Percentiles rank a stretch among this genome's conserved stretches.
phyloP scores from a whole-genome alignment of 2,888 invertebrate species.

The Acrobeloides nanus region DNA sequence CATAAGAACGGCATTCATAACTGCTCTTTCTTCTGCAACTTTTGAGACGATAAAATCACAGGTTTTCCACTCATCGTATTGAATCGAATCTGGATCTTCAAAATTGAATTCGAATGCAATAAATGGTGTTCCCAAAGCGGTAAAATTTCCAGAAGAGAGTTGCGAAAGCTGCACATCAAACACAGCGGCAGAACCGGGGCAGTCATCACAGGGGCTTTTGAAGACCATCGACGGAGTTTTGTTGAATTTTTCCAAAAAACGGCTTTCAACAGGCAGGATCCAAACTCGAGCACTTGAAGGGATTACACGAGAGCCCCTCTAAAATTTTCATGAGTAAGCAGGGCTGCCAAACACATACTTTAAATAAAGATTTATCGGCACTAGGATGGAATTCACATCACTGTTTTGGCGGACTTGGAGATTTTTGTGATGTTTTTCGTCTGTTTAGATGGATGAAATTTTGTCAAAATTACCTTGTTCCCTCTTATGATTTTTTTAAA shows the following conservation, averaged over 20 bases:
- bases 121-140: constrained; percentile 54
- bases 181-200: constrained; percentile 64
- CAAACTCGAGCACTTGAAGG: constrained; percentile 78
- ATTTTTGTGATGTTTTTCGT: no score
- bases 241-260: constrained; percentile 63
- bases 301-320: constrained; percentile 75
- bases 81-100: constrained; percentile 32
- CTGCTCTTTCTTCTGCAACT: background rate
- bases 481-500: no score
- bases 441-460: no score
- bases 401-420: no score
- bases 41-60: constrained; percentile 49
- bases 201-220: constrained; percentile 23
- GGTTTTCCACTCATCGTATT: constrained; percentile 33
- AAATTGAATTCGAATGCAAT: constrained; percentile 39
- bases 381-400: no score
- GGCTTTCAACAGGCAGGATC: constrained; percentile 76
- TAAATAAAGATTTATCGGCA: no score
- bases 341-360: no score
- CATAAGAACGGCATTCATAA: constrained; percentile 67
- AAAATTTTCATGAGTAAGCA: constrained; percentile 15
- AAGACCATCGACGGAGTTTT: constrained; percentile 20
- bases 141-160: constrained; percentile 64
- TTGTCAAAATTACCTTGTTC: no score
- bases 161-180: constrained; percentile 79